Percentiles rank a stretch among this genome's conserved stretches.
Conservation (phyloP, 2,888 invertebrate genomes). For the Norana najaformis region DNA sequence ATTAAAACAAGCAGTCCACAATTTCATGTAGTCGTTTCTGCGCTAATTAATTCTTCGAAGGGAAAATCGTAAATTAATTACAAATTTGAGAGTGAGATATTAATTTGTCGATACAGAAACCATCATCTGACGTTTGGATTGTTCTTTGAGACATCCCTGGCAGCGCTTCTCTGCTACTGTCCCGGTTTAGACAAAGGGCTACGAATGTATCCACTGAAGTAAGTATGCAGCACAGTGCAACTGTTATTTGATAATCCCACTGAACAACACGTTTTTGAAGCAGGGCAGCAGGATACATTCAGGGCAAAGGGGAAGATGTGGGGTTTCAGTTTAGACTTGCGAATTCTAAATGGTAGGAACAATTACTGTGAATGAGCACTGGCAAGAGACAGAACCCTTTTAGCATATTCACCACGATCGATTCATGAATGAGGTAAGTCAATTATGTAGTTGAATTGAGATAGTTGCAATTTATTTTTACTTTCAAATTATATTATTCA, state of each 20-base stretch:
- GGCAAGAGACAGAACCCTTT: too few species aligned
- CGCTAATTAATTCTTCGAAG: background rate
- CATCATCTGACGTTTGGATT: conserved; percentile 63
- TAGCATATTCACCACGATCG: too few species aligned
- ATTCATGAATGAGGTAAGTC: too few species aligned
- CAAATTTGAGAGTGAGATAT: background rate
- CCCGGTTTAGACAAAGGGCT: conserved; percentile 63
- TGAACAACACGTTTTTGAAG: background rate
- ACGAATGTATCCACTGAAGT: conserved; percentile 63
- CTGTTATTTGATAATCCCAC: background rate
- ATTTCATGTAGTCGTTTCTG: background rate
- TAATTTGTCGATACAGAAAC: conserved; percentile 50
- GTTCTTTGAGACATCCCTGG: conserved; percentile 63
- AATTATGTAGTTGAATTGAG: too few species aligned
- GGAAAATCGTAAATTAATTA: background rate
- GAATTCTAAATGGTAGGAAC: background rate
- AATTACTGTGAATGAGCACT: background rate
- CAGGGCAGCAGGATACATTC: background rate
- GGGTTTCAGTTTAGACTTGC: background rate
- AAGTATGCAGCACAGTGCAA: conserved; percentile 19
- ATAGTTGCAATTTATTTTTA: too few species aligned
- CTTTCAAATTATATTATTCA: too few species aligned
- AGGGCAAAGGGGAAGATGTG: background rate
- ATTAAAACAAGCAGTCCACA: background rate
- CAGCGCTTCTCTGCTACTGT: conserved; percentile 62